Base-by-base conservation (phyloP, 2,888 invertebrate genomes). In the Altica lythri region DNA sequence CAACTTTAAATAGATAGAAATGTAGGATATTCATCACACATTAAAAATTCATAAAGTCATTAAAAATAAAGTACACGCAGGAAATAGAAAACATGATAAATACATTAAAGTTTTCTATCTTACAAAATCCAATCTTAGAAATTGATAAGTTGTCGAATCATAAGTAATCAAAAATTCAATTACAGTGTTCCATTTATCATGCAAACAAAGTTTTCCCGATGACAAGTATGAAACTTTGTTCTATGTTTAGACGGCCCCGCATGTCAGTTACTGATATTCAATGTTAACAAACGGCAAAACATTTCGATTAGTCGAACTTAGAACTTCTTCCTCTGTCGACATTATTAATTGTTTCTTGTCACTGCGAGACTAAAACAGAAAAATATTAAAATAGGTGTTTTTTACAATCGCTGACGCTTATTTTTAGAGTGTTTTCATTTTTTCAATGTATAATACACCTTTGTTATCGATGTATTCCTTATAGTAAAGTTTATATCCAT, bases 171-270 rank as follows among this genome's bases (percentile, higher is more conserved):
- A 60, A 55, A 57, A 62, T 66, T 65, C 66, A 64, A 66, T 64
- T 66, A 63, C 59, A 32, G 51, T 40, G 30, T 53, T 55, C 63
- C 54, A 66, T 66, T 66, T 63, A 65, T 66, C 66, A 66, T 60
- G 57, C 60, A 52, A 55, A 55, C 56, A 60, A 61, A 63, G 60
- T 63, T 62, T 62, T 59, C 54, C 42, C 54, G 58, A 51, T 61
- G 65, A 66, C 66, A 65, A 60, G 61, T 54, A 57, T 52, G 48
- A 57, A 62, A 62, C 53, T 60, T 61, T 59, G 59, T 59, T 62
- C 55, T 57, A 57, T 55, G 55, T 44, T 60, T 57, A 59, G 57
- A 19, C 40, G 40, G 40, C 19, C 14, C 10, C 56, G 50, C 44
- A 51, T 49, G 57, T 56, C 57, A 44, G 45, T 57, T 54, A 55